These are phyloP conservation scores for Pseudolycoriella hygida DNA, from an alignment of 2,888 invertebrate genomes.

Conservation along the genomic window DNA sequence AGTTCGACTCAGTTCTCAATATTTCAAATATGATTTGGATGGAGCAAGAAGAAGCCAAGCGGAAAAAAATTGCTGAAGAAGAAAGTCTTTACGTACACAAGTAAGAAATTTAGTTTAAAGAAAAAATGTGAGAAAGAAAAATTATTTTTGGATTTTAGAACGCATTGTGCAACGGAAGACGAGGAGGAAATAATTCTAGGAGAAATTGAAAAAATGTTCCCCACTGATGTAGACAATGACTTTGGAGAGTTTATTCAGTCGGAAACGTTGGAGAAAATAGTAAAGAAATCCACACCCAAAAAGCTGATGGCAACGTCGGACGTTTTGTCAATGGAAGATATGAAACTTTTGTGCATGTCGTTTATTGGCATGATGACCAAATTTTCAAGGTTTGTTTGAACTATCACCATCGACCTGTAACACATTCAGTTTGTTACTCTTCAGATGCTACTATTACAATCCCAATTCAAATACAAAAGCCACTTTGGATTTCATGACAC, in stretches of 20 bases:
- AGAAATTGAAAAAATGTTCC: slow-evolving; percentile 53
- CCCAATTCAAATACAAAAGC: slow-evolving; percentile 3
- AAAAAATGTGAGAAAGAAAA: too few relatives aligned
- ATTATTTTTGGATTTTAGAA: too few relatives aligned
- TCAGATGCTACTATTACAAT: slow-evolving; percentile 17
- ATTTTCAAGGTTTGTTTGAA: slow-evolving; percentile 14
- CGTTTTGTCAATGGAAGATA: slow-evolving; percentile 7
- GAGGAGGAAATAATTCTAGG: slow-evolving; percentile 47
- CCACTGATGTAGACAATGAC: slow-evolving; percentile 46
- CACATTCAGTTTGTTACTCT: slow-evolving; percentile 6
- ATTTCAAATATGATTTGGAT: slow-evolving; percentile 57
- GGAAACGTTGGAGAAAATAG: slow-evolving; percentile 31
- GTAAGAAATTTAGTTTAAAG: too few relatives aligned
- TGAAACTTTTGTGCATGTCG: slow-evolving; percentile 18
- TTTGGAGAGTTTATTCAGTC: slow-evolving; percentile 45
- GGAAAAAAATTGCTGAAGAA: slow-evolving; percentile 49
- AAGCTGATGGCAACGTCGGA: slow-evolving; percentile 6
- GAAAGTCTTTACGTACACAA: slow-evolving; percentile 60
- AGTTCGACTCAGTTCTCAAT: slow-evolving; percentile 36
- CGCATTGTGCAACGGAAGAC: slow-evolving; percentile 44
- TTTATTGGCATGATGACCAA: slow-evolving; percentile 21
- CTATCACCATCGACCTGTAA: neutral
- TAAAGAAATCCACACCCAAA: slow-evolving; percentile 12
- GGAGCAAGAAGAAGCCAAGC: slow-evolving; percentile 49
- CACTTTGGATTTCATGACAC: slow-evolving; percentile 15